phyloP scores from a whole-genome alignment of 2,888 invertebrate genomes.

The Dryobotodes eremita region DNA sequence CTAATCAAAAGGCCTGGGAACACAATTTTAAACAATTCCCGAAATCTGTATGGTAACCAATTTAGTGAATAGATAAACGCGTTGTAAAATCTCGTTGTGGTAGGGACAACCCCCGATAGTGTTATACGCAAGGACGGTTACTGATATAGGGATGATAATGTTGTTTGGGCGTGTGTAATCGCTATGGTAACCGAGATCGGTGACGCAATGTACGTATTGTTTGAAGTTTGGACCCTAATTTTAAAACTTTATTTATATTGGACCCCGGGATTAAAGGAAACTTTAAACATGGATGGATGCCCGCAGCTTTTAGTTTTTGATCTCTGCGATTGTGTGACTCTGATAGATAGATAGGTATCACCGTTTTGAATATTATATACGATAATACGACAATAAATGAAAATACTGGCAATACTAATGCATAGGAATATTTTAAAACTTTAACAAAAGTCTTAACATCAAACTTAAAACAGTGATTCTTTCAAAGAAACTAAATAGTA shows the following conservation, averaged over 20 bases:
- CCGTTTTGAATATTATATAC: background rate
- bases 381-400: background rate
- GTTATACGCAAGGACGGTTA: slow-evolving; percentile 78
- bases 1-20: slow-evolving; percentile 81
- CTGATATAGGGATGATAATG: slow-evolving; percentile 84
- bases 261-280: slow-evolving; percentile 32
- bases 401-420: background rate
- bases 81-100: slow-evolving; percentile 79
- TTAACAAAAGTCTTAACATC: too few relatives aligned
- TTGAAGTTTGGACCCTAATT: slow-evolving; percentile 63
- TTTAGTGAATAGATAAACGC: slow-evolving; percentile 82
- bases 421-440: background rate
- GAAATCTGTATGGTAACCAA: slow-evolving; percentile 83
- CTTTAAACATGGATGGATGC: slow-evolving; percentile 5
- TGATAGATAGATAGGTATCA: background rate
- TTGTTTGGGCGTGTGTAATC: slow-evolving; percentile 84
- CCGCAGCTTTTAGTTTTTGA: slow-evolving; percentile 19
- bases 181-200: slow-evolving; percentile 78
- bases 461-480: too few relatives aligned
- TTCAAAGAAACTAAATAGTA: background rate
- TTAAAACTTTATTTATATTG: slow-evolving; percentile 55
- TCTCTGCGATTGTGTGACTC: background rate
- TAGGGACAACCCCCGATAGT: slow-evolving; percentile 69
- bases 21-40: slow-evolving; percentile 85
- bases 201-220: slow-evolving; percentile 58